Base-by-base conservation (phyloP, 1,140 invertebrate species). In the Mactra quadrangularis region DNA sequence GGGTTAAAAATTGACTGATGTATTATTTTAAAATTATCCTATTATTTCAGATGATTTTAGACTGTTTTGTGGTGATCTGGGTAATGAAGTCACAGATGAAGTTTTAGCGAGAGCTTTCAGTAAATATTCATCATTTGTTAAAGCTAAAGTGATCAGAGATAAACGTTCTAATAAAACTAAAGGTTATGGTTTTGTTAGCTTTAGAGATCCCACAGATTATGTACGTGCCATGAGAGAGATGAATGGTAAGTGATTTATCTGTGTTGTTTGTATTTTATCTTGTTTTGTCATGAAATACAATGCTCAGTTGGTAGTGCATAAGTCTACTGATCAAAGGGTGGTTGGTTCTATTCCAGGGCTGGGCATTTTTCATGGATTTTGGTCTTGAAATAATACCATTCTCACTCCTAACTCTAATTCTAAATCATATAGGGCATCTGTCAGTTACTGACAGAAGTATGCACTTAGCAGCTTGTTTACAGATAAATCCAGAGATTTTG, bases 61-160 rank as follows among this genome's bases (percentile, higher is more conserved):
- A 84, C 96, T 99, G 92, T 99, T 99, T 93, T 99, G 98, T 92
- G 99, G 99, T 45, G 99, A 99, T 95, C 94, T 99, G 7, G 99
- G 99, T 3, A 99, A 99, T 93, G 99, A 99, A 93, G 98, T 99
- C 0, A 99, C 98, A 0, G 99, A 99, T 90, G 99, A 99, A 92
- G 95, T 98, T 60, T 93, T 99, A 13, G 96, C 96, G 0, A 94
- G 98, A 88, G 98, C 98, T 0, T 99, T 99, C 90, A 96, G 96
- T 87, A 98, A 98, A 92, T 99, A 97, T 94, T 95, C 96, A 0
- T 99, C 98, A 52, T 99, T 99, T 93, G 95, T 97, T 90, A 96
- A 96, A 92, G 98, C 99, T 0, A 98, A 98, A 93, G 98, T 99
- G 7, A 95, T 99, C 1, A 94, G 99, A 84, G 99, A 99, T 92